These are phyloP conservation scores for Micrasema longulum DNA, from an alignment of 1,140 invertebrate genomes.

Conservation along the genomic window DNA sequence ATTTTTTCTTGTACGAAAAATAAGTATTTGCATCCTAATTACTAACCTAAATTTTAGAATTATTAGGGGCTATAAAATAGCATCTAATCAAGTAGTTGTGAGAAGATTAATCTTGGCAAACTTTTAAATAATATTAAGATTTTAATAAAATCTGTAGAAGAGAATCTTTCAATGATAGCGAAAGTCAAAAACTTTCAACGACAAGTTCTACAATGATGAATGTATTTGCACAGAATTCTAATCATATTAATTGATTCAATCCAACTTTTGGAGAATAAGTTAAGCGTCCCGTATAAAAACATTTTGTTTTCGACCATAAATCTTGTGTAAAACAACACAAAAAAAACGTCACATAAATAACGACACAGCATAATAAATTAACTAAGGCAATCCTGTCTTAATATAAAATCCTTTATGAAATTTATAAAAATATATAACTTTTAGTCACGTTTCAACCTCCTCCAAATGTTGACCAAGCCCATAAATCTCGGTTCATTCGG, in stretches of 20 bases:
- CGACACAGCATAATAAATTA: conserved; percentile 25
- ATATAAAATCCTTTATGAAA: conserved; percentile 34
- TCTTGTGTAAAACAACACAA: conserved; percentile 2
- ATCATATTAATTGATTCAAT: not conserved
- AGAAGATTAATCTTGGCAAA: too few species aligned
- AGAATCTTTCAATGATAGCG: too few species aligned
- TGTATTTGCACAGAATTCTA: not conserved
- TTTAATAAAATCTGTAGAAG: too few species aligned
- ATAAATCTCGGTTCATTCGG: conserved; percentile 19
- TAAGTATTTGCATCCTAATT: too few species aligned
- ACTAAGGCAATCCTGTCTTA: conserved; percentile 23
- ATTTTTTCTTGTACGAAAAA: too few species aligned
- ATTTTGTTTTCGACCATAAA: conserved; percentile 5
- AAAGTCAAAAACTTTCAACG: too few species aligned
- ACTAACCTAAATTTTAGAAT: too few species aligned
- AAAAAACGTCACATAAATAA: conserved; percentile 17
- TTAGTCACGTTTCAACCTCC: conserved; percentile 8
- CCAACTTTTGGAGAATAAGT: too few species aligned
- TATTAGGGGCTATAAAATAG: too few species aligned
- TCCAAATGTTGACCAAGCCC: conserved; percentile 7
- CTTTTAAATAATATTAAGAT: too few species aligned
- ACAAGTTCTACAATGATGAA: too few species aligned
- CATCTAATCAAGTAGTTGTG: too few species aligned
- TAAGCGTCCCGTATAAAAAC: not conserved
- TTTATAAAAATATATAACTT: conserved; percentile 34